Base-by-base conservation (phyloP, 2,888 invertebrate species). In the Papilio protenor region DNA sequence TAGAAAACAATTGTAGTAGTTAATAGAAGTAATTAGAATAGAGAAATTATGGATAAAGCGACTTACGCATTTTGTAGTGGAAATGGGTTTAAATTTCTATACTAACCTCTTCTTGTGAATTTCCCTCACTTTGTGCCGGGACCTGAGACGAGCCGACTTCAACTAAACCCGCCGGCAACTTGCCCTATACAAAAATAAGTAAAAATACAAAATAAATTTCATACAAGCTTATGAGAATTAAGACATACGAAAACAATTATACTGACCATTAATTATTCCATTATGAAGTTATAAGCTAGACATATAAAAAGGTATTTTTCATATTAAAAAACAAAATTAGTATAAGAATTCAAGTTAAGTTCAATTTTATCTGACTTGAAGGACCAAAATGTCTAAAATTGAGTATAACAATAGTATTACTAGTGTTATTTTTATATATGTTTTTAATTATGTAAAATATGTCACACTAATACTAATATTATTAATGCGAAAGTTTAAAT, bases 111-210 rank as follows among this genome's bases (percentile, higher is more conserved):
- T 95, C 93, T 55, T 94, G 94, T 11, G 88, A 87, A 18, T 90
- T 89, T 21, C 94, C 92, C 81, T 94, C 94, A 21, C 91, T 90
- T 2, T 91, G 88, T 3, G 91, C 81, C 11, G 92, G 90, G 74
- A 92, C 85, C 64, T 95, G 95, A 8, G 94, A 94, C 1, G 95
- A 93, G 5, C 95, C 95, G 0, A 95, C 94, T 86, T 96, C 95
- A 5, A 95, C 95, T 21, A 96, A 86, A 3, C 96, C 96, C 76
- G 95, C 93, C 0, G 97, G 96, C 77, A 97, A 83, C 87, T 96
- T 96, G 1, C 97, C 97, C 90, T 96, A 90, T 21, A 94, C 77
- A 78, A n/a, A 69, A 73, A 79, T 81, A 45, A 66, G 18, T 61
- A 14, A 66, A 57, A 57, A 57, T 21, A 21, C 5, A 57, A 57